Conservation (phyloP, 2,888 invertebrate species). For the Andrena fulva region DNA sequence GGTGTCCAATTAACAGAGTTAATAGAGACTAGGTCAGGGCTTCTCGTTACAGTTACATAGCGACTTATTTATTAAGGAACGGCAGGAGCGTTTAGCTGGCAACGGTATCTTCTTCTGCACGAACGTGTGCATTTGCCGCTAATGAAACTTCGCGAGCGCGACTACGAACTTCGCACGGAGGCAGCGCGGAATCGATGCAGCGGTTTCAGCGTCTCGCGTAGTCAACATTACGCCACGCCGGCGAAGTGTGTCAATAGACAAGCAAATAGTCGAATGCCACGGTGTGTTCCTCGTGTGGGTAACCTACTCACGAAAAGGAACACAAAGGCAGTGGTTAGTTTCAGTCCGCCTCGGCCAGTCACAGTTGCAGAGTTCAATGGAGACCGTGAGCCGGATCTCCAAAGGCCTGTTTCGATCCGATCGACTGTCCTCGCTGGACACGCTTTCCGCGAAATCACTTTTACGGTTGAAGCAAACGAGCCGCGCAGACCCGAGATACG, state of each 20-base stretch:
- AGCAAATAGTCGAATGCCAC: slow-evolving; percentile 77
- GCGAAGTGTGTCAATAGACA: slow-evolving; percentile 82
- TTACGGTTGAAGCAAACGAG: background rate
- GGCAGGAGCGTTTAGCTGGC: background rate
- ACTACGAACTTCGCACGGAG: slow-evolving; percentile 4
- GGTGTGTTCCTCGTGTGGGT: slow-evolving; percentile 51
- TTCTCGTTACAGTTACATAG: background rate
- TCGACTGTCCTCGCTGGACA: background rate
- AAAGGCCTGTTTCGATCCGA: slow-evolving; percentile 5
- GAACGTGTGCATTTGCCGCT: background rate
- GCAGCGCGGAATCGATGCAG: slow-evolving; percentile 46
- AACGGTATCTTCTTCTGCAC: background rate
- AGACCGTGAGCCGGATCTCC: slow-evolving; percentile 10
- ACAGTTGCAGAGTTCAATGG: slow-evolving; percentile 7
- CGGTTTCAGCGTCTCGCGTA: slow-evolving; percentile 46
- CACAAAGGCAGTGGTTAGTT: slow-evolving; percentile 35
- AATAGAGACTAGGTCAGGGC: background rate
- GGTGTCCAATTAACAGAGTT: background rate
- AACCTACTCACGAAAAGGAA: slow-evolving; percentile 64
- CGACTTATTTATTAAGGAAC: slow-evolving; percentile 2
- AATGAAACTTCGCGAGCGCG: background rate
- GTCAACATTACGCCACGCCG: slow-evolving; percentile 63
- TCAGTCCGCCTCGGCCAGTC: background rate
- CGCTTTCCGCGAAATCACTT: background rate
- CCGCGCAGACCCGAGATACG: too few species aligned